Evolutionary conservation across 2,113 vertebrate species (phyloP).

Genomic region (Cacatua alba): DNA sequence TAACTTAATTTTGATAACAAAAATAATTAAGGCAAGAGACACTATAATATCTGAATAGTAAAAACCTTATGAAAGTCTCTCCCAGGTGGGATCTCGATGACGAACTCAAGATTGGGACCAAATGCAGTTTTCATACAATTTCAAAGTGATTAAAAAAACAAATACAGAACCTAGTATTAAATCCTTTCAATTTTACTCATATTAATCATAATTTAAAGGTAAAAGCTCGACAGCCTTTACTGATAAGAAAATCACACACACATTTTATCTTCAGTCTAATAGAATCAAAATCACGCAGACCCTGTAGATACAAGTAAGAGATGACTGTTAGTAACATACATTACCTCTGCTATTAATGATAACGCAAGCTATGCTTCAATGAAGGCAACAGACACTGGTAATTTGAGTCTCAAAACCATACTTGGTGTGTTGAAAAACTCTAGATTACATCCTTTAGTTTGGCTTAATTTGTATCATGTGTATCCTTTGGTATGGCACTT

Average conservation of each 20-base stretch:
- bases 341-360: not conserved
- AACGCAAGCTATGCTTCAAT: not conserved
- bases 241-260: not conserved
- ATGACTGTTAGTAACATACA: not conserved
- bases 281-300: not conserved
- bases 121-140: not conserved
- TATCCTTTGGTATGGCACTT: not conserved
- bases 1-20: not conserved
- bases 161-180: not conserved
- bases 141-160: not conserved
- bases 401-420: not conserved
- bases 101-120: not conserved
- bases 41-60: not conserved
- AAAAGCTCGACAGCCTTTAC: not conserved
- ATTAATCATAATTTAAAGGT: not conserved
- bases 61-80: not conserved
- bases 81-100: not conserved
- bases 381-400: not conserved
- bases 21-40: not conserved
- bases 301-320: not conserved
- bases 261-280: not conserved
- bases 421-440: not conserved
- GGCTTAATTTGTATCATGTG: not conserved
- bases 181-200: not conserved
- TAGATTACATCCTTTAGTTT: not conserved